phyloP scores from a whole-genome alignment of 2,888 invertebrate genomes.

The Mechanitis mazaeus region DNA sequence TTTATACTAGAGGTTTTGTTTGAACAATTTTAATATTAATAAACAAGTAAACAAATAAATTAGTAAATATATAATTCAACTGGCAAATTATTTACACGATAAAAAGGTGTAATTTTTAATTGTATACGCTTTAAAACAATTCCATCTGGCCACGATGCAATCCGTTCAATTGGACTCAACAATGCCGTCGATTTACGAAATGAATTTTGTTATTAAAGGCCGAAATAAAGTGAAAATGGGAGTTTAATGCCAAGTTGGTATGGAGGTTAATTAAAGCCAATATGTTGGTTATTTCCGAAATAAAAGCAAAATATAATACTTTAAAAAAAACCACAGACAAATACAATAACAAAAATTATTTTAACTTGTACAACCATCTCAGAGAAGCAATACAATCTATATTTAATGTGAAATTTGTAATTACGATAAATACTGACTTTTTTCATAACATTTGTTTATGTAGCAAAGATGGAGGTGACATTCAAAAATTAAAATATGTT shows the following conservation, averaged over 20 bases:
- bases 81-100: no score
- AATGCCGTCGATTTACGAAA: background rate
- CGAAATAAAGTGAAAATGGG: background rate
- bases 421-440: no score
- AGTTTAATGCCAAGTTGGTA: background rate
- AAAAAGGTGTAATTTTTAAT: no score
- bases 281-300: background rate
- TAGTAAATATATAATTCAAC: no score
- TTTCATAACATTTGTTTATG: no score
- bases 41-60: background rate
- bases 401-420: no score
- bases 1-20: background rate
- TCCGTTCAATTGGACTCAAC: background rate
- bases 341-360: background rate
- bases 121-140: background rate
- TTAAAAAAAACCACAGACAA: no score
- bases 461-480: no score
- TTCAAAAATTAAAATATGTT: no score
- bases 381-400: no score
- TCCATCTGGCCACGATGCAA: background rate
- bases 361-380: background rate
- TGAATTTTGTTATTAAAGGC: conserved; percentile 3
- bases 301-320: no score
- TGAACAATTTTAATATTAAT: background rate
- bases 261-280: background rate